Evolutionary conservation across 2,888 invertebrate species (phyloP).

Genomic region (Byasa hedistus): DNA sequence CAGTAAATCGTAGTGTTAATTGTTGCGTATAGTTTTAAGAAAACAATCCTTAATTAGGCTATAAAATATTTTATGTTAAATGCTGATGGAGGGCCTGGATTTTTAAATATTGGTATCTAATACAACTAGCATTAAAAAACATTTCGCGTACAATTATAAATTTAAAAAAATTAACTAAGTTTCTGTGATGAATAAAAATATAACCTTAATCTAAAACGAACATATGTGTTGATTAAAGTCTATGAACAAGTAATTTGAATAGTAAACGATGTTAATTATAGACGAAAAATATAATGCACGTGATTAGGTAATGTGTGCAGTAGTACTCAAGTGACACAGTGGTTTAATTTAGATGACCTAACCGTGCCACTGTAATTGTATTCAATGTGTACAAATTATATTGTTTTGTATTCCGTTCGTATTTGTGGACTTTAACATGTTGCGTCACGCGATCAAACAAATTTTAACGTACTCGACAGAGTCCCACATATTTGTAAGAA

Average conservation of each 20-base stretch:
- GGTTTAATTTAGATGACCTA: constrained; percentile 23
- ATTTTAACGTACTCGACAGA: constrained; percentile 11
- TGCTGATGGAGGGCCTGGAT: too few relatives aligned
- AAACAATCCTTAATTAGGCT: too few relatives aligned
- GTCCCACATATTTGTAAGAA: not conserved
- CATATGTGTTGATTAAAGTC: not conserved
- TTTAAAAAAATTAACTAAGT: too few relatives aligned
- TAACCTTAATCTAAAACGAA: not conserved
- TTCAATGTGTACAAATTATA: constrained; percentile 10
- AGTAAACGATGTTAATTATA: not conserved
- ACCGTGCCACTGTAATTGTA: constrained; percentile 15
- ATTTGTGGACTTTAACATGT: constrained; percentile 21
- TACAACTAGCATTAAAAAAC: too few relatives aligned
- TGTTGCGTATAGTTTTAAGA: too few relatives aligned
- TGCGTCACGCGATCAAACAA: constrained; percentile 17
- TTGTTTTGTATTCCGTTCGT: constrained; percentile 27
- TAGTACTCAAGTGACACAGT: constrained; percentile 4
- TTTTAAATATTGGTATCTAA: too few relatives aligned
- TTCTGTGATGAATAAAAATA: too few relatives aligned
- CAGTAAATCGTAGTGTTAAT: too few relatives aligned
- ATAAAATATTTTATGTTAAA: too few relatives aligned
- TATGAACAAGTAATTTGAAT: not conserved
- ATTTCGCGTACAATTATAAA: too few relatives aligned
- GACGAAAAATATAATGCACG: not conserved
- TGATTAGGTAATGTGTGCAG: constrained; percentile 1